A percentile compares a stretch with the other conserved stretches of the same genome.
Evolutionary conservation across 2,113 vertebrate genomes (phyloP).

Genomic region (Otocyon megalotis): DNA sequence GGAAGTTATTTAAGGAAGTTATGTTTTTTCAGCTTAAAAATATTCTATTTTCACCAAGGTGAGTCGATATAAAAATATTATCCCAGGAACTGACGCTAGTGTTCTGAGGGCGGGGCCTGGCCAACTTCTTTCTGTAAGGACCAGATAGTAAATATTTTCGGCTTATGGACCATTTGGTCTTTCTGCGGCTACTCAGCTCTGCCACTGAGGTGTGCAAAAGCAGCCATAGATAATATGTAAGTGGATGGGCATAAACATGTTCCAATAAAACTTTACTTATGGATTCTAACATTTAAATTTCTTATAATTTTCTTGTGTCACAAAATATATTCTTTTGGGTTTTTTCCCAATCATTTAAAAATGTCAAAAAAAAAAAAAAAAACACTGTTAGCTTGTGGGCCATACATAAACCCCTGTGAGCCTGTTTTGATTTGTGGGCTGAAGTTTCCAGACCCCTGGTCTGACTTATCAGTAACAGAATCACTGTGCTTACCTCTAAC

Average conservation of each 20-base stretch:
- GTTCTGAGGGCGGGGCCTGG: no score
- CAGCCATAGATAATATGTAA: accelerated
- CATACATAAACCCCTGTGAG: accelerated
- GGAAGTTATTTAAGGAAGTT: neutral
- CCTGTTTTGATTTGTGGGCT: neutral
- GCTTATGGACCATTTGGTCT: neutral
- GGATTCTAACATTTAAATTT: neutral
- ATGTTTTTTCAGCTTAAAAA: neutral
- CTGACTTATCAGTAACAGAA: neutral
- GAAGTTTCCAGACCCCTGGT: no score
- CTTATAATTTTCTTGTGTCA: neutral
- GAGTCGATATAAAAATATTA: neutral
- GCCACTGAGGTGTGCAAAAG: neutral
- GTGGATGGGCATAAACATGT: accelerated
- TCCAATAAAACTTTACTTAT: neutral
- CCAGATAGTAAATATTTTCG: neutral
- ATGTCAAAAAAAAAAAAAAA: neutral
- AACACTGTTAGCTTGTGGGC: neutral
- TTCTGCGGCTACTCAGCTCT: neutral
- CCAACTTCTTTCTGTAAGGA: neutral
- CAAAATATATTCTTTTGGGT: neutral
- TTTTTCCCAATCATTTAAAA: neutral
- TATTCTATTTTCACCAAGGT: neutral
- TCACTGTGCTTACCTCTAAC: accelerated
- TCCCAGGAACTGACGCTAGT: no score